Evolutionary conservation across 2,797 vertebrate genomes (phyloP).

Genomic region (Peromyscus aztecus): DNA sequence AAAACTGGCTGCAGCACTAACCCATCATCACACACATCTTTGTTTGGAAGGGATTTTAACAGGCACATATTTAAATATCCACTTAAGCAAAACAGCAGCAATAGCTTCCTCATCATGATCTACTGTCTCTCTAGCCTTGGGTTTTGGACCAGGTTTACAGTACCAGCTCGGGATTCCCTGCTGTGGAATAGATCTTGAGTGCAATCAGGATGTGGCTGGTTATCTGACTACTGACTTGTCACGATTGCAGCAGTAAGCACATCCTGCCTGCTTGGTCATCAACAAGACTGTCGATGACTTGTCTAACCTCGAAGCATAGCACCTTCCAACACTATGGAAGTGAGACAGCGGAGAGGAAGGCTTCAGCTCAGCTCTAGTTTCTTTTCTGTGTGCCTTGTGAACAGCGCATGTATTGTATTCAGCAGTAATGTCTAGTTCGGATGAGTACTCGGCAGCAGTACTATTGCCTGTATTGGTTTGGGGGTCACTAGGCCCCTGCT

Average conservation of each 20-base stretch:
- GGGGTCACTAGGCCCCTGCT: neutral
- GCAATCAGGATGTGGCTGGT: neutral
- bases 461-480: neutral
- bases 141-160: neutral
- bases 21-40: neutral
- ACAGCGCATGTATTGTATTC: neutral
- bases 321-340: too few relatives aligned
- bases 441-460: neutral
- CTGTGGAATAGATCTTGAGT: neutral
- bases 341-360: rapidly evolving
- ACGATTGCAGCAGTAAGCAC: too few relatives aligned
- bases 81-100: neutral
- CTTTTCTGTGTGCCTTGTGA: neutral
- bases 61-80: neutral
- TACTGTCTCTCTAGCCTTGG: neutral
- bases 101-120: neutral
- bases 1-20: neutral
- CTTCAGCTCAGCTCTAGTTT: neutral
- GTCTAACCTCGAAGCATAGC: neutral
- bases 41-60: neutral
- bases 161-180: neutral
- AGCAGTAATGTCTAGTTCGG: neutral
- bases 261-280: neutral
- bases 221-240: neutral
- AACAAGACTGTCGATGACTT: neutral